Conservation (phyloP, 2,888 invertebrate genomes). For the Eurytoma adleriae region DNA sequence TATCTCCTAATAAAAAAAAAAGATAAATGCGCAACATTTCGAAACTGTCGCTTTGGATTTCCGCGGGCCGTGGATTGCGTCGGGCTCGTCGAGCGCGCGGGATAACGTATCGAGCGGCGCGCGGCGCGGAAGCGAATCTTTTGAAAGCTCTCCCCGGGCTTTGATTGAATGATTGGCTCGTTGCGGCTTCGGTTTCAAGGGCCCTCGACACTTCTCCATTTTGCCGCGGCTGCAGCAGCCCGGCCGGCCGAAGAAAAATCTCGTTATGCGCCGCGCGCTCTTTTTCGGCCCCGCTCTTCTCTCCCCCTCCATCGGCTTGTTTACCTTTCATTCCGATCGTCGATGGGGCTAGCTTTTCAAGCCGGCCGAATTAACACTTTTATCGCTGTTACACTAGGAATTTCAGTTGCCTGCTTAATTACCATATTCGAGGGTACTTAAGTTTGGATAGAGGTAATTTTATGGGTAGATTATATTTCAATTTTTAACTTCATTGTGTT, state of each 20-base stretch:
- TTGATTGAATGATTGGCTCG: constrained; percentile 53
- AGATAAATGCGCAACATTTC: too few relatives aligned
- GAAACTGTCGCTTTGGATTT: too few relatives aligned
- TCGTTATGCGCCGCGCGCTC: constrained; percentile 7
- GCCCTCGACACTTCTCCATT: constrained; percentile 41
- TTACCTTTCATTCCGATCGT: background rate
- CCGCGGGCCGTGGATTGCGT: background rate
- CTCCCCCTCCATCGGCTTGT: background rate
- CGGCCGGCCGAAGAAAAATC: constrained; percentile 23
- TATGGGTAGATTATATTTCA: too few relatives aligned
- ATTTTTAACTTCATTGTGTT: too few relatives aligned
- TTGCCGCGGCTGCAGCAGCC: background rate
- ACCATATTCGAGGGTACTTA: too few relatives aligned
- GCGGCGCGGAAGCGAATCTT: constrained; percentile 47
- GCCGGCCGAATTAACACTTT: too few relatives aligned
- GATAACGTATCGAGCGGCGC: constrained; percentile 2
- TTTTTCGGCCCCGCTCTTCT: background rate
- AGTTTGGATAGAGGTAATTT: too few relatives aligned
- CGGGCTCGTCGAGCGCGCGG: background rate
- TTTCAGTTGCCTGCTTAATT: too few relatives aligned
- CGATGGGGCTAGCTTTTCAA: too few relatives aligned
- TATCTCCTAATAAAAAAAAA: too few relatives aligned
- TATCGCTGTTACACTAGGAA: too few relatives aligned
- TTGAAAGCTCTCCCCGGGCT: constrained; percentile 44
- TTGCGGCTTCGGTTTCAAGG: constrained; percentile 46